These are phyloP conservation scores for Chiloscyllium punctatum DNA, from an alignment of 2,797 vertebrate genomes.

Conservation along the genomic window DNA sequence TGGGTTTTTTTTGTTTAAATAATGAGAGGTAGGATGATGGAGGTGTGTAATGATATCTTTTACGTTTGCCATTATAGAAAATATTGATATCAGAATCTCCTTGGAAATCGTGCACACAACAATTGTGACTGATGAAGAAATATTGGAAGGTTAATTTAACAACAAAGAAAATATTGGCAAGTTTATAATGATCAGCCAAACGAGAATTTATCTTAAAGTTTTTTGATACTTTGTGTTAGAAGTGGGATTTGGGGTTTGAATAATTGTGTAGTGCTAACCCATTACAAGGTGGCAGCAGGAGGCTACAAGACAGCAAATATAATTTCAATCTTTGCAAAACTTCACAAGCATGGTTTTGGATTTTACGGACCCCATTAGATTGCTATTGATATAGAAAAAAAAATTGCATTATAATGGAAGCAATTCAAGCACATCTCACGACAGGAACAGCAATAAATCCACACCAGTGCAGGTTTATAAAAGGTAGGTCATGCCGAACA, in stretches of 20 bases:
- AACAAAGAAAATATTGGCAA: neutral
- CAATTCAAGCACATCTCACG: constrained; percentile 1
- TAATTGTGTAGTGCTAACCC: neutral
- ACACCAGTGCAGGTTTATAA: neutral
- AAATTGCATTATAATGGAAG: neutral
- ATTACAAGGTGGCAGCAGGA: neutral
- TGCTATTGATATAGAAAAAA: neutral
- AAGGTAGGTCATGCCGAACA: neutral
- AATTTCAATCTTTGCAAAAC: neutral
- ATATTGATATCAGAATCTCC: neutral
- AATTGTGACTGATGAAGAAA: neutral
- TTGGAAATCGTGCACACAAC: neutral
- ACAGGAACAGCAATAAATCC: constrained; percentile 7
- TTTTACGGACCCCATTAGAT: neutral
- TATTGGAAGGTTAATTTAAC: neutral
- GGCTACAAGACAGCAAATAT: neutral
- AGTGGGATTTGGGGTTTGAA: neutral
- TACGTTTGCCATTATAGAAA: neutral
- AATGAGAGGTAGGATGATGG: neutral
- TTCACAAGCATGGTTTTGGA: neutral
- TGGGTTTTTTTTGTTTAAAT: neutral
- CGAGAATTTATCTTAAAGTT: neutral
- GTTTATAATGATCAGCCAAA: neutral
- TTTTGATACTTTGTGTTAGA: neutral
- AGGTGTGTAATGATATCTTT: neutral